phyloP scores from a whole-genome alignment of 1,140 invertebrate genomes.

The Hylaeus volcanicus region DNA sequence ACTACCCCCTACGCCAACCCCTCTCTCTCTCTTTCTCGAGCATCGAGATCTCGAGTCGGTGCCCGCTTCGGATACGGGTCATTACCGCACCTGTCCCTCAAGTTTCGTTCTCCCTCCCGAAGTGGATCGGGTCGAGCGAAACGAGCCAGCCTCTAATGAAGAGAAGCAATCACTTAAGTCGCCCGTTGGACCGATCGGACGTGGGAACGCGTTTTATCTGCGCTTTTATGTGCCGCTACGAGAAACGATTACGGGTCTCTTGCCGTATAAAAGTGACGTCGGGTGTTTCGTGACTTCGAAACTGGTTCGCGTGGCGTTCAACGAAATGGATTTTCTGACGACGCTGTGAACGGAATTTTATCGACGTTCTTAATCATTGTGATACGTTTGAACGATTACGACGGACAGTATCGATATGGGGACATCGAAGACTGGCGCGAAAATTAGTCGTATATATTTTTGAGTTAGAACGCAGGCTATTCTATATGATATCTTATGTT shows the following conservation, averaged over 20 bases:
- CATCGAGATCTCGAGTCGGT: slow-evolving; percentile 9
- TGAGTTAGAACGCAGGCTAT: too few relatives aligned
- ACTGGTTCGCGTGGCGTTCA: slow-evolving; percentile 4
- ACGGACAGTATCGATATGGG: too few relatives aligned
- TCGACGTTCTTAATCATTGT: too few relatives aligned
- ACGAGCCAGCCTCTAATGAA: slow-evolving; percentile 69
- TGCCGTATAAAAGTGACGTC: neutral
- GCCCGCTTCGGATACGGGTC: slow-evolving; percentile 68
- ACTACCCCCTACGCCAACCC: slow-evolving; percentile 13
- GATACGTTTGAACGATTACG: too few relatives aligned
- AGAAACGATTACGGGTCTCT: slow-evolving; percentile 36
- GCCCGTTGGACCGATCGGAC: slow-evolving; percentile 54
- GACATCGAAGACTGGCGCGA: too few relatives aligned
- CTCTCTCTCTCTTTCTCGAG: neutral
- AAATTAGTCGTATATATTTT: too few relatives aligned
- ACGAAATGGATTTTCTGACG: neutral
- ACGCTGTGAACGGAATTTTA: neutral
- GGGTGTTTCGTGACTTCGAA: slow-evolving; percentile 12
- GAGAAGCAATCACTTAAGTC: slow-evolving; percentile 78
- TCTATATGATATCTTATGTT: too few relatives aligned
- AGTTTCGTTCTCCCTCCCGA: slow-evolving; percentile 48
- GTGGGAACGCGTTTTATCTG: slow-evolving; percentile 57
- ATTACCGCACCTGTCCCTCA: slow-evolving; percentile 78
- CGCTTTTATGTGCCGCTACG: slow-evolving; percentile 56
- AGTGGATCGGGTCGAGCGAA: slow-evolving; percentile 25